Base-by-base conservation (phyloP, 1,140 invertebrate species). In the Charaxes varanes region DNA sequence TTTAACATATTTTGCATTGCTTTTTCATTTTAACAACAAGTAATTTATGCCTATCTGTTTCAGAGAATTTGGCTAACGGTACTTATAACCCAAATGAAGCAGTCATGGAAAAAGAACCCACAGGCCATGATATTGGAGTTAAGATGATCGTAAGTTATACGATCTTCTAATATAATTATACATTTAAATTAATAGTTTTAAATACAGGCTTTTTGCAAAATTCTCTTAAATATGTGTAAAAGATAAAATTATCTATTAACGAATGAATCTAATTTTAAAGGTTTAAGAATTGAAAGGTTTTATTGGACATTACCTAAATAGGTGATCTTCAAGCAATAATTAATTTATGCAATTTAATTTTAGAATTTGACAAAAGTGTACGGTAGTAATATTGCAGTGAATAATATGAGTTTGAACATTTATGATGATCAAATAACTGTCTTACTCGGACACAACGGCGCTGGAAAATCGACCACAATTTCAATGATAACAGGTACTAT, bases 401-500 rank as follows among this genome's bases (percentile, higher is more conserved):
- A 92, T 50, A 86, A 90, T 44, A 68, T 92, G 34, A 89, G 68
- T 48, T 63, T 96, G 21, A 90, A 94, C 45, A 91, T 96, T 59
- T 90, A 88, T 52, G 74, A 88, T 44, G 80, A 88, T 43, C 87
- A 90, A 69, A 89, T 91, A 14, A 90, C 88, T 1, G 87, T 93
- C 11, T 74, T 97, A 16, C 80, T 97, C n/a, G 95, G 94, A 1
- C 69, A 88, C 62, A 78, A 89, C 46, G 87, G 87, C 8, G 87
- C 88, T 6, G 89, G 88, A 12, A 90, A 90, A 67, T 87, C 87
- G 0, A 88, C 88, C 0, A 86, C 80, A 21, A 88, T 89, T 62
- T 86, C 87, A 8, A 92, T 94, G 84, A 72, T 95, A 1, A 94
- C 92, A 46, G 92, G 91, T 88, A 69, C n/a, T n/a, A n/a, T n/a